Evolutionary conservation across 2,113 vertebrate genomes (phyloP).

Genomic region (Suricata suricatta): DNA sequence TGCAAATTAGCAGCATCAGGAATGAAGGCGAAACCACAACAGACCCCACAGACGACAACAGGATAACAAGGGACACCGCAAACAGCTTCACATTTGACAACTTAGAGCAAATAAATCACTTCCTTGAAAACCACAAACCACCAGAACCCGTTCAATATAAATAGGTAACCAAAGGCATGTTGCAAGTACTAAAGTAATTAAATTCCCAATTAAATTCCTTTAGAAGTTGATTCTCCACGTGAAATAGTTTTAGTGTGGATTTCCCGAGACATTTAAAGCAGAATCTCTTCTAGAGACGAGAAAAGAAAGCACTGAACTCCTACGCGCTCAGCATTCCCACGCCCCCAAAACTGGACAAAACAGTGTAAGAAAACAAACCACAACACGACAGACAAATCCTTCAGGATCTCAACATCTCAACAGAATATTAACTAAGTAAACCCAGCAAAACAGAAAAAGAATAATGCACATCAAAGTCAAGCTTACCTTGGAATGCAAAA

Average conservation of each 20-base stretch:
- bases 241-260: neutral
- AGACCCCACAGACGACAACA: neutral
- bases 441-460: too few relatives aligned
- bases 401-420: neutral
- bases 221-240: neutral
- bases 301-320: neutral
- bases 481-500: neutral
- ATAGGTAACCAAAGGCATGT: too few relatives aligned
- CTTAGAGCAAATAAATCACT: accelerated
- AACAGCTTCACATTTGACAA: neutral
- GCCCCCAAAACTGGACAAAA: neutral
- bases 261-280: neutral
- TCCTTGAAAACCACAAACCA: neutral
- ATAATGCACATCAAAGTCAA: accelerated
- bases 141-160: neutral
- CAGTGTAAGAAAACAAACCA: too few relatives aligned
- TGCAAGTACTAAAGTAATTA: neutral
- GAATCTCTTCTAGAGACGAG: neutral
- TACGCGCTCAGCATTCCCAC: accelerated
- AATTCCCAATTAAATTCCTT: neutral
- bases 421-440: neutral
- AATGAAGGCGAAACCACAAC: neutral
- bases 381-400: too few relatives aligned
- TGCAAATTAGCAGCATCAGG: too few relatives aligned
- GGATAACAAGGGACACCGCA: accelerated